A percentile compares a stretch with the other conserved stretches of the same genome.
phyloP scores from a whole-genome alignment of 2,888 invertebrate species.

The Ochlodes sylvanus region DNA sequence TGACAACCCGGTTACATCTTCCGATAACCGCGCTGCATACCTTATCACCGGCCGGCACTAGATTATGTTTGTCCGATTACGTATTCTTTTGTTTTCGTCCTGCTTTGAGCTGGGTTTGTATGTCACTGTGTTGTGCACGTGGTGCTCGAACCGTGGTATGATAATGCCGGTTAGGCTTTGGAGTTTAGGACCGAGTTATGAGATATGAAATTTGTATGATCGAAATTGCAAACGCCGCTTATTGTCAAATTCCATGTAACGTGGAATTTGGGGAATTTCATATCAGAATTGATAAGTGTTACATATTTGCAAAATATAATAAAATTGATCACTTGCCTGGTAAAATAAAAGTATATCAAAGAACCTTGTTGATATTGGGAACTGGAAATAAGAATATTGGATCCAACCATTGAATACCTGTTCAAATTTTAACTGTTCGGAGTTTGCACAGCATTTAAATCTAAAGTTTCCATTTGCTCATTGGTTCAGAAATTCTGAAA shows the following conservation, averaged over 20 bases:
- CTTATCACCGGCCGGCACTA: slow-evolving; percentile 9
- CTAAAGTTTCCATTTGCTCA: no score
- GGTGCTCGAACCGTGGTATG: not conserved
- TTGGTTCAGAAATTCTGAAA: not conserved
- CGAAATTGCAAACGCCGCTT: not conserved
- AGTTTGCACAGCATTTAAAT: no score
- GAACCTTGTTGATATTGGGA: no score
- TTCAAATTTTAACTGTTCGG: no score
- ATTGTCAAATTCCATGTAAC: no score
- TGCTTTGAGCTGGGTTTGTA: slow-evolving; percentile 18
- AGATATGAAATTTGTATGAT: not conserved
- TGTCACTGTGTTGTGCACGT: slow-evolving; percentile 28
- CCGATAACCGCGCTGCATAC: slow-evolving; percentile 33
- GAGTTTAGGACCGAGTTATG: not conserved
- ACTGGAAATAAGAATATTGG: no score
- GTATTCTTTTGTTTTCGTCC: slow-evolving; percentile 28
- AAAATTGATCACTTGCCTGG: no score
- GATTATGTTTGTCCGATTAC: slow-evolving; percentile 18
- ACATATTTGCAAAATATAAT: no score
- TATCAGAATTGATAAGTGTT: no score
- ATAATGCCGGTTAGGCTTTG: not conserved
- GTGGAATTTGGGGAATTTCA: no score
- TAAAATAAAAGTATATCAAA: no score
- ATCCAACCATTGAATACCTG: no score
- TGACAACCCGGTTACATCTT: slow-evolving; percentile 38